Percentiles rank a stretch among this genome's conserved stretches.
Evolutionary conservation across 1,140 invertebrate species (phyloP).

Genomic region (Asobara japonica): DNA sequence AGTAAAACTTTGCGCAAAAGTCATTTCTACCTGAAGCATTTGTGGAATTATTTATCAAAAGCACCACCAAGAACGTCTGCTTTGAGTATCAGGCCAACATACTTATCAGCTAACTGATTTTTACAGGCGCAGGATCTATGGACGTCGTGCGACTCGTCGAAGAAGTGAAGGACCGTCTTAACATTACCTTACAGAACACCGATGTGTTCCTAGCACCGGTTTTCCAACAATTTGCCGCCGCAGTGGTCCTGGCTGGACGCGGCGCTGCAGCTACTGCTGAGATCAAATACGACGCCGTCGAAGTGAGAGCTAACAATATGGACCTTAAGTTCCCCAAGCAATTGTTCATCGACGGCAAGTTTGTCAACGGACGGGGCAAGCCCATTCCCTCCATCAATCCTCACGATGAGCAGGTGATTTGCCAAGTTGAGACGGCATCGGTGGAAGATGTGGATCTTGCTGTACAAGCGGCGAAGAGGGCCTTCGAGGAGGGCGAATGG

Average conservation of each 20-base stretch:
- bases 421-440: slow-evolving; percentile 78
- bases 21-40: too few relatives aligned
- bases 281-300: slow-evolving; percentile 78
- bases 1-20: too few relatives aligned
- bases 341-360: slow-evolving; percentile 91
- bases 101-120: background rate
- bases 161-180: slow-evolving; percentile 87
- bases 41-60: too few relatives aligned
- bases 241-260: slow-evolving; percentile 74
- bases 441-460: slow-evolving; percentile 86
- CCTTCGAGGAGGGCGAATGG: slow-evolving; percentile 90
- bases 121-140: slow-evolving; percentile 88
- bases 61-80: too few relatives aligned
- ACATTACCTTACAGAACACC: slow-evolving; percentile 84
- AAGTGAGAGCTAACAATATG: slow-evolving; percentile 84
- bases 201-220: slow-evolving; percentile 93
- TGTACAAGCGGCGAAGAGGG: slow-evolving; percentile 84
- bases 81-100: too few relatives aligned
- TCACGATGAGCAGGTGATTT: slow-evolving; percentile 83
- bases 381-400: slow-evolving; percentile 83
- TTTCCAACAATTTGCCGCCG: slow-evolving; percentile 82
- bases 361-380: slow-evolving; percentile 80
- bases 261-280: slow-evolving; percentile 67
- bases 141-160: slow-evolving; percentile 94
- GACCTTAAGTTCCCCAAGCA: slow-evolving; percentile 87